Base-by-base conservation (phyloP, 2,113 vertebrate genomes). In the Montifringilla adamsi region DNA sequence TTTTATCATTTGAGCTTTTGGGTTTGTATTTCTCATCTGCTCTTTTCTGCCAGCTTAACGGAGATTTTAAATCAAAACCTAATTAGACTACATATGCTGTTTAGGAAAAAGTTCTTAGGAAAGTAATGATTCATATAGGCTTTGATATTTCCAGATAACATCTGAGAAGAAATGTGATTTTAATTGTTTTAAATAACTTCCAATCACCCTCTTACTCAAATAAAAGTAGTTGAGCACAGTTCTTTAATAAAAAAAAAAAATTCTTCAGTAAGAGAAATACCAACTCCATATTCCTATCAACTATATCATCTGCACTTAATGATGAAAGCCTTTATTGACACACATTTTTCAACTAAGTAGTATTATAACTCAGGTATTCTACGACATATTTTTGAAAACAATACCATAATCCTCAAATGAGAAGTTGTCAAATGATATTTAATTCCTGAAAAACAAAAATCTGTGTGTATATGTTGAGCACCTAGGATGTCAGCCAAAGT, bases 41-140 rank as follows among this genome's bases (percentile, higher is more conserved):
- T 95, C 55, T 86, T 80, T 87, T 90, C 85, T 93, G 90, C 67
- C 90, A 90, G 82, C 63, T 77, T 93, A 88, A 80, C 9, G 7
- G 75, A 93, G 82, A 94, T 58, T 80, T 95, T 94, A 95, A 91
- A 86, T 85, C 87, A 94, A 97, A 95, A 80, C 52, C 87, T 85
- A 94, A 97, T 95, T 91, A 97, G 78, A 90, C 62, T 95, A 90
- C 84, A 91, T 91, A 94, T 90, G 90, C 90, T 97, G 92, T 93
- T 96, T 88, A 88, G 79, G 79, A 93, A 74, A 79, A 91, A 87
- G 59, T 79, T 94, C 70, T 93, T 69, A 53, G 74, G 80, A 94
- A 95, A 95, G 64, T 80, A 78, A 59, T 96, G 90, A 94, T 88
- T 95, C 91, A 94, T 86, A 70, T 58, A 95, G 67, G 64, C 75